Conservation (phyloP, 2,797 vertebrate genomes). For the Dicrostonyx torquatus region DNA sequence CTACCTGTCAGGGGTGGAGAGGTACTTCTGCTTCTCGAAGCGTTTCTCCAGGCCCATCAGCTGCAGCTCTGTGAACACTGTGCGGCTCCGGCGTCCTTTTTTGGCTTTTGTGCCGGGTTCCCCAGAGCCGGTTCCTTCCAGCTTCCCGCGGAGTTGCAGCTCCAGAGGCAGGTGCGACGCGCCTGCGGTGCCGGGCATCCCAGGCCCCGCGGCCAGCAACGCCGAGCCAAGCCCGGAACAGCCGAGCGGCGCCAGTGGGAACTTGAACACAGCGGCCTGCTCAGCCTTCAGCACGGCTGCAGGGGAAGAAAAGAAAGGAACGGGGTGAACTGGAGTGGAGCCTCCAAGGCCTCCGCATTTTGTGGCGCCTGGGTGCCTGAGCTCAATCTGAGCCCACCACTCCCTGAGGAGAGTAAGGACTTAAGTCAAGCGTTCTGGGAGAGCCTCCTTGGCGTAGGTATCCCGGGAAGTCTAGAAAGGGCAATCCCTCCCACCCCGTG, state of each 20-base stretch:
- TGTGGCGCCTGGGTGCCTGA: background rate
- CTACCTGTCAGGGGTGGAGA: constrained; percentile 98
- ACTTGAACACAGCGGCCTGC: constrained; percentile 94
- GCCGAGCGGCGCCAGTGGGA: constrained; percentile 93
- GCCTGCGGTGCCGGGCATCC: constrained; percentile 89
- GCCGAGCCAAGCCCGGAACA: constrained; percentile 93
- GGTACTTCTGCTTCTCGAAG: constrained; percentile 99
- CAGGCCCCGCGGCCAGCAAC: constrained; percentile 91
- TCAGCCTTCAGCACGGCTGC: constrained; percentile 94
- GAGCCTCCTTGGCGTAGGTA: background rate
- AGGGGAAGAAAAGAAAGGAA: constrained; percentile 59
- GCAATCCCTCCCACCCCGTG: background rate
- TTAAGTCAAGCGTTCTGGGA: background rate
- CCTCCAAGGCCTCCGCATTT: too few species aligned
- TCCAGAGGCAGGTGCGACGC: constrained; percentile 95
- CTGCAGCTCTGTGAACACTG: constrained; percentile 98
- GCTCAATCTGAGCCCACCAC: background rate
- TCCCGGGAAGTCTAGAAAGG: background rate
- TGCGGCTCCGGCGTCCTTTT: constrained; percentile 97
- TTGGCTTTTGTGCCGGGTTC: constrained; percentile 92
- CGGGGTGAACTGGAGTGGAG: background rate
- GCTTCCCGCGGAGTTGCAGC: constrained; percentile 95
- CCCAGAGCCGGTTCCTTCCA: constrained; percentile 88
- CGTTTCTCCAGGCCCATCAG: constrained; percentile 99
- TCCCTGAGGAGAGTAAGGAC: background rate